Base-by-base conservation (phyloP, 2,888 invertebrate genomes). In the Macrosoma leucophasiata region DNA sequence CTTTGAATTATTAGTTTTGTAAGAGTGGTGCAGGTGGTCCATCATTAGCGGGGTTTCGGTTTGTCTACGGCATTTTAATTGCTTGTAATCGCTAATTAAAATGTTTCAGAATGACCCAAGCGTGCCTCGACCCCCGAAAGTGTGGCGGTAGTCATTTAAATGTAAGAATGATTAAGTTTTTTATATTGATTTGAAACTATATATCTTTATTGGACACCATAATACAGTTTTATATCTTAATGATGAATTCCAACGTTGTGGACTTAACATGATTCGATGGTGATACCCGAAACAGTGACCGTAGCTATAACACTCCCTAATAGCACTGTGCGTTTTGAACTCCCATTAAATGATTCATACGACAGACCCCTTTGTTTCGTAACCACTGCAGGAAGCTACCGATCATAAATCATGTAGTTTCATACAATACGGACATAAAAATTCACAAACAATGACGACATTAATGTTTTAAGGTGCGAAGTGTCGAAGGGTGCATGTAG, bases 11-110 rank as follows among this genome's bases (percentile, higher is more conserved):
- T 76, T 72, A 66, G 66, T 71, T 70, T 62, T 71, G 67, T 67
- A 62, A 66, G 59, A 50, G 58, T 50, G 55, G 37, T 50, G 66
- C 66, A 52, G 77, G 81, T 78, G 78, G 81, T 74, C 81, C 63
- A 54, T 64, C 63, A 71, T 75, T 71, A 72, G 62, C 48, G 51
- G 46, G 53, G 51, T 50, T 54, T 48, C n/a, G 46, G 57, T 57
- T 63, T 59, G 66, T 64, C 63, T 58, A 62, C 49, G 61, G 67
- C 66, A 73, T 69, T 61, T 64, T 68, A 72, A 75, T 72, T 57
- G 60, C 45, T 48, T 56, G 33, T 59, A 54, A 60, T 47, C 33
- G 36, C 43, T 42, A 42, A 52, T 52, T 48, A 50, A 43, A 46
- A 44, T 29, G 29, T 33, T 13, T n/a, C n/a, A n/a, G n/a, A n/a